phyloP scores from a whole-genome alignment of 2,113 vertebrate species.

The Polypterus senegalus region DNA sequence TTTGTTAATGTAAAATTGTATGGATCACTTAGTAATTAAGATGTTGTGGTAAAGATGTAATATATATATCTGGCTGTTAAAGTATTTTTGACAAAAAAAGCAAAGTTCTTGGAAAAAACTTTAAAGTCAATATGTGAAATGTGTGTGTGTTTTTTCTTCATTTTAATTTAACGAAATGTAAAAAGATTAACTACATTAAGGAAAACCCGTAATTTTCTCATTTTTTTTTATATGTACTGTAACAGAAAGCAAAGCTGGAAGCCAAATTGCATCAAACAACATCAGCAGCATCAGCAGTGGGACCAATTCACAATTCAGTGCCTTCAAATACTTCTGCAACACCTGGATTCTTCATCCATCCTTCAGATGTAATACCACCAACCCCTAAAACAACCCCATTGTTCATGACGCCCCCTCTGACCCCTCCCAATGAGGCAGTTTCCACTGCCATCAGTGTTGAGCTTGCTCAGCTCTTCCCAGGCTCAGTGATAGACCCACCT shows the following conservation, averaged over 20 bases:
- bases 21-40: too few relatives aligned
- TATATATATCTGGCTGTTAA: too few relatives aligned
- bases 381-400: conserved; percentile 96
- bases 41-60: too few relatives aligned
- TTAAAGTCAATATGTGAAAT: too few relatives aligned
- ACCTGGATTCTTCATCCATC: conserved; percentile 94
- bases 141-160: too few relatives aligned
- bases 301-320: conserved; percentile 87
- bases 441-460: conserved; percentile 90
- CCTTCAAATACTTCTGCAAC: conserved; percentile 81
- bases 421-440: conserved; percentile 90
- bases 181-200: not conserved
- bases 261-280: conserved; percentile 97
- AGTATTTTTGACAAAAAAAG: too few relatives aligned
- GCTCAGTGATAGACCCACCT: conserved; percentile 83
- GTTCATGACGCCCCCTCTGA: conserved; percentile 97
- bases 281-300: conserved; percentile 71
- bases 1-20: too few relatives aligned
- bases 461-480: conserved; percentile 90
- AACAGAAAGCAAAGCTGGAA: conserved; percentile 95
- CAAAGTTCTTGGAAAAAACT: too few relatives aligned
- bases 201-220: not conserved
- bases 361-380: conserved; percentile 93
- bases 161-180: not conserved
- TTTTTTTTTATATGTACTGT: conserved; percentile 27